phyloP scores from a whole-genome alignment of 1,140 invertebrate species.

The Leucophenga varia region DNA sequence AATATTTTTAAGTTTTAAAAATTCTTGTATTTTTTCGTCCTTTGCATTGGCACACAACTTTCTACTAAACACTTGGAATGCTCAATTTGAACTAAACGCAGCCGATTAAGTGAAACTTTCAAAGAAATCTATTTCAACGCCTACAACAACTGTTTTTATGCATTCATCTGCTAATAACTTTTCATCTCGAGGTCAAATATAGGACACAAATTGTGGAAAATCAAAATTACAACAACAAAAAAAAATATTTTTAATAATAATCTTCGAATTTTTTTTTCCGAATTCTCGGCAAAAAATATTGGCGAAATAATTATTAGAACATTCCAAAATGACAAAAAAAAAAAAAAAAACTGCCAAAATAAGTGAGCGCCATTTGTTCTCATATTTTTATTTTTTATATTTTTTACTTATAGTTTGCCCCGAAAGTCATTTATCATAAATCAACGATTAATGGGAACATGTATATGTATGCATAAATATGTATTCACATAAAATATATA shows the following conservation, averaged over 20 bases:
- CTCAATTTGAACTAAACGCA: constrained; percentile 35
- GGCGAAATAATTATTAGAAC: too few species aligned
- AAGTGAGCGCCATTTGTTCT: too few species aligned
- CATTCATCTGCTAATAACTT: constrained; percentile 27
- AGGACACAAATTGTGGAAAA: constrained; percentile 27
- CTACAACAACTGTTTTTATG: constrained; percentile 50
- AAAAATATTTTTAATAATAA: constrained; percentile 1
- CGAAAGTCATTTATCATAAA: too few species aligned
- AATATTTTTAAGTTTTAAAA: constrained; percentile 5
- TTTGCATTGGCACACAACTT: constrained; percentile 14
- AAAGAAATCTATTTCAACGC: constrained; percentile 46
- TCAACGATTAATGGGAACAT: too few species aligned
- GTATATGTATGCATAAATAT: too few species aligned
- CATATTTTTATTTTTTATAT: too few species aligned
- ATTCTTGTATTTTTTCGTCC: constrained; percentile 26
- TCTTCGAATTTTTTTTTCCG: too few species aligned
- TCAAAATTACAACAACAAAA: not conserved
- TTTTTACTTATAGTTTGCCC: too few species aligned
- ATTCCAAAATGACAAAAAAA: too few species aligned
- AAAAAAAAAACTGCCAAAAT: too few species aligned
- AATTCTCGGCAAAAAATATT: too few species aligned
- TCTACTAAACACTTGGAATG: constrained; percentile 39
- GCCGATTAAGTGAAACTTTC: constrained; percentile 27
- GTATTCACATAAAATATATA: too few species aligned
- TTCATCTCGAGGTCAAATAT: constrained; percentile 43